Evolutionary conservation across 2,888 invertebrate species (phyloP), one percentile per base, ranked within the genome.

Genomic region (Teinopalpus imperialis): DNA sequence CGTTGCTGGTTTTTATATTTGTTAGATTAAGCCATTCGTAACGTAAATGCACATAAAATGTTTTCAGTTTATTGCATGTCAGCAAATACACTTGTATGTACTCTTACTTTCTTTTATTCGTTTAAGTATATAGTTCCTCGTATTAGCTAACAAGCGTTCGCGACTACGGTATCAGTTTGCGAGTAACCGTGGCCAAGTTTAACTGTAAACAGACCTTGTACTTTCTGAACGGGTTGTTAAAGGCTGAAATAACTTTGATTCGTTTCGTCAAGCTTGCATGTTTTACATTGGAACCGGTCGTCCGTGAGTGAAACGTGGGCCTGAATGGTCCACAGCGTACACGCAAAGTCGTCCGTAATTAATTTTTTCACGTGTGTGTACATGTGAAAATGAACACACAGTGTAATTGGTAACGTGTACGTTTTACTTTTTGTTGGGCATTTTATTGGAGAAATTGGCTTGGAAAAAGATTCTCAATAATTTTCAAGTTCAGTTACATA

Each of bases 401-500:
- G 59, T 63, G 69, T 66, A 74, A 70, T 70, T 64, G 68, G 67
- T 65, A 74, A 74, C 70, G 75, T 74, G 80, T 75, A 74, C 73
- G 74, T 74, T 72, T 80, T 67, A 71, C 74, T 88, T 88, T 88
- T 89, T 89, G 69, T 68, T 63, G 67, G 73, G 72, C 87, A 89
- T 89, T 88, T 86, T 86, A 86, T 85, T 66, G 87, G 89, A 87
- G 89, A 89, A 89, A 89, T 88, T 88, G 76, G 74, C 80, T 85
- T 89, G 85, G 88, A 88, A 89, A 89, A 88, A 81, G 74, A 78
- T 86, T 86, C 82, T 82, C 71, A 80, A 85, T 82, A 77, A 87
- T 88, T 81, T 88, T 89, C 87, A 89, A 89, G 89, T 89, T 88
- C 88, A 86, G 82, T 89, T 89, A 89, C 85, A 63, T 89, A 89